Base-by-base conservation (phyloP, 2,888 invertebrate species). In the Candidula unifasciata region DNA sequence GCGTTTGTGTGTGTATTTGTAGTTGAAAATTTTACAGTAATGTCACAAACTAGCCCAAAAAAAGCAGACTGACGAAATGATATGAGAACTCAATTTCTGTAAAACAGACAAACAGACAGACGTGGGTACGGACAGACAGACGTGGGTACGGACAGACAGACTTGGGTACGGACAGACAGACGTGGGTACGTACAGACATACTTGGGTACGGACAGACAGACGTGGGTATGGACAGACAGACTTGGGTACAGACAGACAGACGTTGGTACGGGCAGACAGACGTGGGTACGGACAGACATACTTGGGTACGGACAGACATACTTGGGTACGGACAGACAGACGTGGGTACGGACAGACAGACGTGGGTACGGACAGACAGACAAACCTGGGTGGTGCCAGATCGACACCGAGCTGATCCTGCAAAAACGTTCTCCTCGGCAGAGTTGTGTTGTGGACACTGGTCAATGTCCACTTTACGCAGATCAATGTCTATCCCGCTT, bases 401-500 rank as follows among this genome's bases (percentile, higher is more conserved):
- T 94, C 98, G 98, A 95, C 98, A 98, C 93, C 98, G 97, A 93
- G 98, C 97, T 0, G 98, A 97, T 13, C 96, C 97, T 0, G 97
- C 97, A 92, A 98, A 98, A 88, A 98, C 98, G 94, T 98, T 98
- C 82, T 97, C 95, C 90, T 97, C 97, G 0, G 96, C 96, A 73
- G 96, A 96, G 85, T 96, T 96, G 88, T 97, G 94, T 60, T 88
- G 87, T 0, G 98, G 97, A 92, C 98, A 98, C 93, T 98, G 98
- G 95, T 98, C 98, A 90, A 98, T 98, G 94, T 98, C 98, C 81
- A 98, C 98, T 86, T 98, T 95, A 82, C 98, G 95, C 74, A 98
- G 95, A 94, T 98, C 98, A 87, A 98, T 97, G 94, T 98, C 98
- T 89, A 98, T 98, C 54, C 98, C 98, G 92, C 98, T 98, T 57